These are phyloP conservation scores for Scartelaos histophorus DNA, from an alignment of 2,113 vertebrate species.

Conservation along the genomic window DNA sequence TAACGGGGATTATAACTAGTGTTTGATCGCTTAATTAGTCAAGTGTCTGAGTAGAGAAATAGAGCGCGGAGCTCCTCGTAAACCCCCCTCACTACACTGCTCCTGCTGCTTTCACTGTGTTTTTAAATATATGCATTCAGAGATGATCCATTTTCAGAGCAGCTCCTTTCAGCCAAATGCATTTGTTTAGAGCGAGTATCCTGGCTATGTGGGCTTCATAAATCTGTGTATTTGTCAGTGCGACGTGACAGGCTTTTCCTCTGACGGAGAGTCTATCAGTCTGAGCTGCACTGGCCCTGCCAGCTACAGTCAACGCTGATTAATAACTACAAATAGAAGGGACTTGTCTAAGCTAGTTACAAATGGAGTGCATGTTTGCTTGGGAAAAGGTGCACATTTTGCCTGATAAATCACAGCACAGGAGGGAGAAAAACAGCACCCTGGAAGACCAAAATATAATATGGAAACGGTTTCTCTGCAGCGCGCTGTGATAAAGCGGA, in stretches of 20 bases:
- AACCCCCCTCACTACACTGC: conserved; percentile 36
- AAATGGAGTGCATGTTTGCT: conserved; percentile 66
- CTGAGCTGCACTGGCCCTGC: conserved; percentile 72
- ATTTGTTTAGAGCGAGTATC: conserved; percentile 69
- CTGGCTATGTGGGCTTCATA: conserved; percentile 68
- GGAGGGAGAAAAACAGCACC: conserved; percentile 48
- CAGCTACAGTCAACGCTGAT: conserved; percentile 78
- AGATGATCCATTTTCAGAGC: conserved; percentile 59
- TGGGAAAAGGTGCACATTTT: conserved; percentile 67
- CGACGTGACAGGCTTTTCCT: conserved; percentile 74
- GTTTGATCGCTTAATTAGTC: conserved; percentile 70
- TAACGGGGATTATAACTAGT: conserved; percentile 54
- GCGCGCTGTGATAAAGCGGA: conserved; percentile 57
- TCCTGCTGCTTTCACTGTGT: conserved; percentile 12
- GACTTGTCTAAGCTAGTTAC: conserved; percentile 66
- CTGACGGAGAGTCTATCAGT: conserved; percentile 77
- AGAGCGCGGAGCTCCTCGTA: conserved; percentile 33
- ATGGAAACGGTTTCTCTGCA: conserved; percentile 67
- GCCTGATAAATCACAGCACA: conserved; percentile 71
- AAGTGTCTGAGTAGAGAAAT: conserved; percentile 35
- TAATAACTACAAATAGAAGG: conserved; percentile 78
- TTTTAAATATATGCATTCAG: conserved; percentile 58
- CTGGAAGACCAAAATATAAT: conserved; percentile 63
- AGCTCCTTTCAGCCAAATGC: conserved; percentile 68
- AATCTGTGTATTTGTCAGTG: conserved; percentile 77